Conservation (phyloP, 2,888 invertebrate genomes). For the Tachina fera region DNA sequence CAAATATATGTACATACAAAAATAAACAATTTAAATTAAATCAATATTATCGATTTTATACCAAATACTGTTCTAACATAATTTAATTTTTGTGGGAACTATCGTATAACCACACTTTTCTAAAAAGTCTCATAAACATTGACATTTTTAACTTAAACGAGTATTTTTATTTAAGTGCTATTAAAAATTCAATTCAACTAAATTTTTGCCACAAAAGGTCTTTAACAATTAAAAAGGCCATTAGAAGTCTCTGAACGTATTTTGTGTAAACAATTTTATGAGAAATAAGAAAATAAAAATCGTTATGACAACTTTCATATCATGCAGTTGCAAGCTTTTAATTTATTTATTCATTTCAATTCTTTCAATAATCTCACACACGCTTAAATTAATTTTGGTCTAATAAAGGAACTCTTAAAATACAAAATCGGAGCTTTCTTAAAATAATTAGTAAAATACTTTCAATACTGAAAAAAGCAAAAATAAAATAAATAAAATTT, state of each 20-base stretch:
- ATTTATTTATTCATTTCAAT: constrained; percentile 20
- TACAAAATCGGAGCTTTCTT: no score
- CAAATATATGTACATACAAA: no score
- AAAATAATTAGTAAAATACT: no score
- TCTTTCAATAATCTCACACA: background rate
- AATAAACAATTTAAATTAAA: no score
- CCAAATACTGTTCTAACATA: background rate
- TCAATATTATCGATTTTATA: background rate
- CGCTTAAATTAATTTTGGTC: background rate
- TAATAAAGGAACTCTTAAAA: background rate
- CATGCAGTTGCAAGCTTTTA: constrained; percentile 33
- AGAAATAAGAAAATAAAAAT: background rate
- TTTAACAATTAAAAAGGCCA: constrained; percentile 13
- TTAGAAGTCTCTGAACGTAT: constrained; percentile 24
- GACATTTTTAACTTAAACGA: background rate
- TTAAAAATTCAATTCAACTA: constrained; percentile 27
- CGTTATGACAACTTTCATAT: constrained; percentile 16
- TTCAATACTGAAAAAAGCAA: no score
- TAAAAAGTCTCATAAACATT: background rate
- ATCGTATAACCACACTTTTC: background rate
- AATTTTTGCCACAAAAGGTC: background rate
- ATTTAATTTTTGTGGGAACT: background rate
- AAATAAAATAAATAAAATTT: background rate
- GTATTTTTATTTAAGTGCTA: constrained; percentile 15
- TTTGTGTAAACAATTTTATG: background rate